These are phyloP conservation scores for Synanthedon tipuliformis DNA, from an alignment of 2,888 invertebrate species.

Conservation along the genomic window DNA sequence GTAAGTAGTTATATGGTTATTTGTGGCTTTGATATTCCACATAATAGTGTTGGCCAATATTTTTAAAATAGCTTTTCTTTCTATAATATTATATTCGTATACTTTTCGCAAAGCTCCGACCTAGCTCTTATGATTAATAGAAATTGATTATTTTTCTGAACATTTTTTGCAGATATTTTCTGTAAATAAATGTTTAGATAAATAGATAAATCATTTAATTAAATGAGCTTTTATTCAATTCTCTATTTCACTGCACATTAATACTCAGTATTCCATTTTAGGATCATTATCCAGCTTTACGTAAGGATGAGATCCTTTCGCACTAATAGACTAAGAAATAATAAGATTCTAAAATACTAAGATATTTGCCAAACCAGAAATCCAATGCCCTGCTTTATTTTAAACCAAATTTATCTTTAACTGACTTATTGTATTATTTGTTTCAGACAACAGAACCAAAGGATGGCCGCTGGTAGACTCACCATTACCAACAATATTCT, in stretches of 20 bases:
- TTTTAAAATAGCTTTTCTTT: too few species aligned
- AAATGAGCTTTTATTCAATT: not conserved
- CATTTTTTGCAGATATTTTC: too few species aligned
- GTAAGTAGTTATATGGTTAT: too few species aligned
- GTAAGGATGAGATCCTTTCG: not conserved
- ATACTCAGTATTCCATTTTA: not conserved
- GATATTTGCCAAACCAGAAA: not conserved
- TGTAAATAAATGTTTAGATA: too few species aligned
- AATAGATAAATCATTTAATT: not conserved
- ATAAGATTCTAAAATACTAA: not conserved
- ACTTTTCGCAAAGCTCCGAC: too few species aligned
- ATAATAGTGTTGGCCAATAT: too few species aligned
- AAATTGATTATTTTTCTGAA: too few species aligned
- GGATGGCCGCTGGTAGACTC: constrained; percentile 90
- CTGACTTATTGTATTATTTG: constrained; percentile 8
- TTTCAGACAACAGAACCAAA: constrained; percentile 81
- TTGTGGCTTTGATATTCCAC: too few species aligned
- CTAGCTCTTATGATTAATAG: too few species aligned
- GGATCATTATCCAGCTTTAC: too few species aligned
- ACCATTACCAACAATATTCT: constrained; percentile 77
- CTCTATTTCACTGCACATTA: not conserved
- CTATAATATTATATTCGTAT: too few species aligned
- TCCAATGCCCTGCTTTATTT: too few species aligned
- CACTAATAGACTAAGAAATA: not conserved
- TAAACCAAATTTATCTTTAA: not conserved